Base-by-base conservation (phyloP, 2,113 vertebrate species). In the Etia nguti region DNA sequence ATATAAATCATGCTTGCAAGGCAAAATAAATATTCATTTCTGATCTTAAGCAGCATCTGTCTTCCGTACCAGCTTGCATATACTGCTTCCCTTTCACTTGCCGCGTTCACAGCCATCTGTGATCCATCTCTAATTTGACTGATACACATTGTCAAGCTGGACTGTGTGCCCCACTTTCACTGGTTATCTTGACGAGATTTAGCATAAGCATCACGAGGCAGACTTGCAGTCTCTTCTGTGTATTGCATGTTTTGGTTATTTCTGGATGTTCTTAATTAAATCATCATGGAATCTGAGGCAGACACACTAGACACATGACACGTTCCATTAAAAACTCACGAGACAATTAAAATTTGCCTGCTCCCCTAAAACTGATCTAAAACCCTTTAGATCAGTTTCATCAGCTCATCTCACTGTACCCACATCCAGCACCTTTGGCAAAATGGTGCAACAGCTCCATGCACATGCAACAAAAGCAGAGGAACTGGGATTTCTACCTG, bases 11-110 rank as follows among this genome's bases (percentile, higher is more conserved):
- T 50, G 59, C 80, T 80, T n/a, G 10, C 2, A 55, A 75, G 57
- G 80, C 87, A 77, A 81, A 80, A 52, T 80, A 82, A 86, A 89
- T 82, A 89, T 89, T 13, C 70, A 83, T 82, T 41, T 79, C n/a
- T 46, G 52, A 73, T 88, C 82, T 31, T 24, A 55, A 46, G 89
- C 34, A 84, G 86, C 80, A 82, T 82, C 75, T 85, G 70, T 84
- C 70, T 75, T 81, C 57, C n/a, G 20, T 52, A 80, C 55, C 85
- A 88, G 87, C 52, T 85, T 84, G 60, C 41, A 55, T 70, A 31
- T 65, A 85, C 43, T 50, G 83, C 62, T 83, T 89, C 12, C 4
- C 31, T 86, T 57, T 90, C 65, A 26, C 34, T 43, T 81, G 77
- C 48, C 8, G 86, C 77, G 73, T 81, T 75, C 91, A 20, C 24